These are phyloP conservation scores for Ascaphus truei DNA, from an alignment of 2,113 vertebrate species.

Conservation along the genomic window DNA sequence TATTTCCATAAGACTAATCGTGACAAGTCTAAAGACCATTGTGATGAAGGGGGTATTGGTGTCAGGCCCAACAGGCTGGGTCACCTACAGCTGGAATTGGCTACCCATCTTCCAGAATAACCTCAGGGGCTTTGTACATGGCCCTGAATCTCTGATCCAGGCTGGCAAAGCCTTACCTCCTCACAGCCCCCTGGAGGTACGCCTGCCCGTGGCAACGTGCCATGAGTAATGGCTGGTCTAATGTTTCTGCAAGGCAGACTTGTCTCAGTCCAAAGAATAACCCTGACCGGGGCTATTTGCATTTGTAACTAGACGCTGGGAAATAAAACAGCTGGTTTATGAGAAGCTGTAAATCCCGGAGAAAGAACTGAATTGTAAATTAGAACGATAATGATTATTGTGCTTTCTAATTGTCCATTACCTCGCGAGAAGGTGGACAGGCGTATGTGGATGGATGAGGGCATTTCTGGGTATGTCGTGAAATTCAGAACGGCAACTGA, in stretches of 20 bases:
- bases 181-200: neutral
- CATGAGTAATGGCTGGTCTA: neutral
- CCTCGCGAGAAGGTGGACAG: too few relatives aligned
- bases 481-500: too few relatives aligned
- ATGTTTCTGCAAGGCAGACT: neutral
- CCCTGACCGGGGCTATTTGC: neutral
- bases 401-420: conserved; percentile 3
- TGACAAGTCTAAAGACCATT: too few relatives aligned
- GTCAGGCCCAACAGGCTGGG: too few relatives aligned
- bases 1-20: too few relatives aligned
- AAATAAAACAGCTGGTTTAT: conserved; percentile 4
- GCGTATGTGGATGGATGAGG: too few relatives aligned
- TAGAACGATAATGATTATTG: conserved; percentile 13
- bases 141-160: too few relatives aligned
- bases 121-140: too few relatives aligned
- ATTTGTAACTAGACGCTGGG: neutral
- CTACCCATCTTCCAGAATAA: too few relatives aligned
- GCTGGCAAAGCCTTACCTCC: neutral
- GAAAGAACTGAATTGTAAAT: conserved; percentile 9
- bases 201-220: neutral
- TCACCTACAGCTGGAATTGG: too few relatives aligned
- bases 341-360: conserved; percentile 1
- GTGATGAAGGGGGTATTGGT: too few relatives aligned
- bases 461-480: too few relatives aligned
- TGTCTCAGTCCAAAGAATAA: neutral